These are phyloP conservation scores for Hemistola chrysoprasaria DNA, from an alignment of 2,888 invertebrate species.

Conservation along the genomic window DNA sequence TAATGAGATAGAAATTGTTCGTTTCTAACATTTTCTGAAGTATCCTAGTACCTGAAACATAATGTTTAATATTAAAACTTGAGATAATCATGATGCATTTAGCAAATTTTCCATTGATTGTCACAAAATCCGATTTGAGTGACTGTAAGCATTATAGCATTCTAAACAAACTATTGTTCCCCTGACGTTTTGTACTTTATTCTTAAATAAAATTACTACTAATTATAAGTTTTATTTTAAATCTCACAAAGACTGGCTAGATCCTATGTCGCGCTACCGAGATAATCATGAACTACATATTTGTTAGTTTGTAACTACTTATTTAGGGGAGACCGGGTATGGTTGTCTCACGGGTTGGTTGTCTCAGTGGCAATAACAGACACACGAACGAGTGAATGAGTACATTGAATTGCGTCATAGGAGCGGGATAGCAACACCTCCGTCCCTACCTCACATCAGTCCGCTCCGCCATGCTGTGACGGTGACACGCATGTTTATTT, in stretches of 20 bases:
- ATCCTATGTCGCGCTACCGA: too few species aligned
- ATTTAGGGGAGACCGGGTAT: too few species aligned
- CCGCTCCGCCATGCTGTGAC: too few species aligned
- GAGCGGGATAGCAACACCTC: too few species aligned
- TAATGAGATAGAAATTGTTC: conserved; percentile 10
- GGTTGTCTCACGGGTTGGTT: too few species aligned
- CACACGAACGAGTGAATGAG: too few species aligned
- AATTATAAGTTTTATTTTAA: conserved; percentile 72
- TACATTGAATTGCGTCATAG: too few species aligned
- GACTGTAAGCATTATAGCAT: conserved; percentile 13
- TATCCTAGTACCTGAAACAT: conserved; percentile 26
- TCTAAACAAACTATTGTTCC: conserved; percentile 27
- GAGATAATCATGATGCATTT: conserved; percentile 14
- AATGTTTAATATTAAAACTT: conserved; percentile 14
- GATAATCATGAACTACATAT: too few species aligned
- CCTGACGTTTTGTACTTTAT: conserved; percentile 58
- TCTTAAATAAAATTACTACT: conserved; percentile 73
- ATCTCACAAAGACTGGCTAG: conserved; percentile 48
- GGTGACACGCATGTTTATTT: too few species aligned
- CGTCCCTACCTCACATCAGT: too few species aligned
- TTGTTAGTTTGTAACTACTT: too few species aligned
- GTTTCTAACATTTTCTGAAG: conserved; percentile 6
- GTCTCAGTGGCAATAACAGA: too few species aligned
- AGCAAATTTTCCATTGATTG: neutral
- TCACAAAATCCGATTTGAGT: conserved; percentile 18